These are phyloP conservation scores for Chondrilla cf. caribensis DNA, from an alignment of 37 sponge, comb jelly and placozoan genomes.

Conservation along the genomic window DNA sequence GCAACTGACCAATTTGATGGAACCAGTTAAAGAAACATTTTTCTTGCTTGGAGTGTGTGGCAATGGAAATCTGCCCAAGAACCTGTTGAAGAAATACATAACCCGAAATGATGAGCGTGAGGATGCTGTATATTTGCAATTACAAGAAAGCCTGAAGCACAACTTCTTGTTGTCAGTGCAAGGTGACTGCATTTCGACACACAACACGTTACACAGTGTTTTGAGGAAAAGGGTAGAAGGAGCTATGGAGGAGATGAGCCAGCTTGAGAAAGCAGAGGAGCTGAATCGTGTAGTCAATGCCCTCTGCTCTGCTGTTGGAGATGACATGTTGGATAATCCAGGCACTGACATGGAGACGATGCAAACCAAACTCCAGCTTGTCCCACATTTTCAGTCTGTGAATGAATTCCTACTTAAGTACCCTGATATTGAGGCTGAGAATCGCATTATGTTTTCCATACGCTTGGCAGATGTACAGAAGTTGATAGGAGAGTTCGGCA, in stretches of 20 bases:
- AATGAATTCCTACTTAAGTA: background rate
- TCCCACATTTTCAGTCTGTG: background rate
- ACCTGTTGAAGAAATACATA: background rate
- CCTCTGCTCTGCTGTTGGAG: background rate
- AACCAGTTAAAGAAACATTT: background rate
- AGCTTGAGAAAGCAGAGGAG: too few relatives aligned
- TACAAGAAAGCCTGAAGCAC: background rate
- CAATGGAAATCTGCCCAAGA: background rate
- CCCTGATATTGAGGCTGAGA: background rate
- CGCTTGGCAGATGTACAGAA: background rate
- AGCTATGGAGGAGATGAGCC: too few relatives aligned
- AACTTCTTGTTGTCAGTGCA: background rate
- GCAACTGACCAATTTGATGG: background rate
- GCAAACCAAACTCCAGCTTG: background rate
- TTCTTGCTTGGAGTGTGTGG: constrained; percentile 9
- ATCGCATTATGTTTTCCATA: background rate
- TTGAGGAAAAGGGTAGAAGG: background rate
- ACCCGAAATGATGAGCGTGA: background rate
- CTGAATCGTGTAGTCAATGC: background rate
- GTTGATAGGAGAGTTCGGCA: background rate
- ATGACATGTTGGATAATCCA: too few relatives aligned
- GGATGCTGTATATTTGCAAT: background rate
- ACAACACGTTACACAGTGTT: background rate
- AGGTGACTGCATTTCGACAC: background rate
- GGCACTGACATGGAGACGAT: background rate